These are phyloP conservation scores for crab-eating macaque (Macaca fascicularis) DNA, from an alignment of 2,113 vertebrate species.

Conservation along the genomic window T2T-MFA8v1.1 NC_088388.1:100002001-100002500, in stretches of 20 bases:
- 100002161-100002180: neutral
- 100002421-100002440: neutral
- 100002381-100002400: neutral
- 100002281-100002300: neutral
- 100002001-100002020: neutral
- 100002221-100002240: neutral
- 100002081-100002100: slow-evolving; percentile 97
- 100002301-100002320: neutral
- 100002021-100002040: neutral
- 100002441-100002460: no score
- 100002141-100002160: fast-evolving
- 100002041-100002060: slow-evolving; percentile 84
- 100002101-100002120: slow-evolving; percentile 93
- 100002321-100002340: neutral
- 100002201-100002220: neutral
- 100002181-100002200: neutral
- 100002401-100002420: neutral
- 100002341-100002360: neutral
- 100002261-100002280: neutral
- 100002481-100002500: no score
- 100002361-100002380: neutral
- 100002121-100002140: slow-evolving; percentile 83
- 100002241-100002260: neutral
- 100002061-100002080: slow-evolving; percentile 96
- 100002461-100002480: no score